phyloP scores from a whole-genome alignment of 2,888 invertebrate species.

The Xestia xanthographa region DNA sequence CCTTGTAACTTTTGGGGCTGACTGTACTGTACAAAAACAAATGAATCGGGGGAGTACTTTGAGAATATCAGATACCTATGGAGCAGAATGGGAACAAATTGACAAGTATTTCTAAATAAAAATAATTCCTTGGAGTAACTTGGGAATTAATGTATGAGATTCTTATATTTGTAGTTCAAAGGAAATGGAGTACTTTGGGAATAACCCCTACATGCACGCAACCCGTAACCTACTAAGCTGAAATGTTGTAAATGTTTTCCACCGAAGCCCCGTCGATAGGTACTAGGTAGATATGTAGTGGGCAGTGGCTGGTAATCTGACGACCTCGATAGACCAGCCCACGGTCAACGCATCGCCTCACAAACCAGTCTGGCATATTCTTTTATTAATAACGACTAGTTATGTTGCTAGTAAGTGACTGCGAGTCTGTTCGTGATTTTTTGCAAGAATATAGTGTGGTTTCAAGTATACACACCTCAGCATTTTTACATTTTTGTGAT shows the following conservation, averaged over 20 bases:
- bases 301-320: slow-evolving; percentile 22
- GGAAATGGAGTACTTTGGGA: too few species aligned
- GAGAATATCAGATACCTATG: too few species aligned
- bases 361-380: slow-evolving; percentile 47
- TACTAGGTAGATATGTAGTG: slow-evolving; percentile 12
- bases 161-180: too few species aligned
- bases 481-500: not conserved
- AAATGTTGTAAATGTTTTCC: not conserved
- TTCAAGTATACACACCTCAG: not conserved
- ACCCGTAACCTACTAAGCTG: too few species aligned
- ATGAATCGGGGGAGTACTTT: too few species aligned
- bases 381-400: slow-evolving; percentile 41
- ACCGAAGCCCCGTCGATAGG: slow-evolving; percentile 18
- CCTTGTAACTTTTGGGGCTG: too few species aligned
- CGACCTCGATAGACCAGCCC: slow-evolving; percentile 49
- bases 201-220: too few species aligned
- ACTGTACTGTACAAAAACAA: too few species aligned
- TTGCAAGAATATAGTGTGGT: slow-evolving; percentile 7
- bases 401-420: slow-evolving; percentile 6
- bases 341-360: slow-evolving; percentile 46
- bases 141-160: too few species aligned
- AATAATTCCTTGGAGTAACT: too few species aligned
- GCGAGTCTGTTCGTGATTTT: slow-evolving; percentile 20
- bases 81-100: too few species aligned
- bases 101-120: too few species aligned